phyloP scores from a whole-genome alignment of 1,140 invertebrate species.

The Micrasema minimum region DNA sequence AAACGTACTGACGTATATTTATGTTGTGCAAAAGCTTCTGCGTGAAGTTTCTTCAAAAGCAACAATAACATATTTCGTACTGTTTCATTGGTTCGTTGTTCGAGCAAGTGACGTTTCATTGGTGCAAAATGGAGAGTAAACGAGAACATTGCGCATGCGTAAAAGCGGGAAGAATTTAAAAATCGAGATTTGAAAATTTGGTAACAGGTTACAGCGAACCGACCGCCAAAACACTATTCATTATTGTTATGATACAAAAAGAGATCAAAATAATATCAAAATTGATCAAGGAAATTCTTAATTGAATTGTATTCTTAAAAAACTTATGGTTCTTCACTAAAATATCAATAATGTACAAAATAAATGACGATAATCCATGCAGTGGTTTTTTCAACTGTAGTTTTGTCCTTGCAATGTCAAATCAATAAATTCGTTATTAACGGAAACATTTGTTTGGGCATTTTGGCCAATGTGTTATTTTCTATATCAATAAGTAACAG shows the following conservation, averaged over 20 bases:
- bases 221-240: no score
- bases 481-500: no score
- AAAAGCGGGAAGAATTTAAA: slow-evolving; percentile 21
- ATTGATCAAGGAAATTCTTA: no score
- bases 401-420: slow-evolving; percentile 32
- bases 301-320: no score
- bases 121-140: slow-evolving; percentile 25
- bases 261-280: no score
- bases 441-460: background rate
- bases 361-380: no score
- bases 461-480: no score
- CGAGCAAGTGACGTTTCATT: slow-evolving; percentile 14
- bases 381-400: no score
- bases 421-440: slow-evolving; percentile 20
- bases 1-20: slow-evolving; percentile 6
- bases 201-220: no score
- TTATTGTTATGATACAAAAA: no score
- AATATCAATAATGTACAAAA: no score
- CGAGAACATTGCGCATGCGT: slow-evolving; percentile 28
- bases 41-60: slow-evolving; percentile 44
- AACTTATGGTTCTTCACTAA: no score
- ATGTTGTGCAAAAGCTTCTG: slow-evolving; percentile 19
- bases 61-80: slow-evolving; percentile 32
- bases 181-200: background rate
- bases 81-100: slow-evolving; percentile 13